These are phyloP conservation scores for Ptychobarbus kaznakovi DNA, from an alignment of 2,797 vertebrate species.

Conservation along the genomic window DNA sequence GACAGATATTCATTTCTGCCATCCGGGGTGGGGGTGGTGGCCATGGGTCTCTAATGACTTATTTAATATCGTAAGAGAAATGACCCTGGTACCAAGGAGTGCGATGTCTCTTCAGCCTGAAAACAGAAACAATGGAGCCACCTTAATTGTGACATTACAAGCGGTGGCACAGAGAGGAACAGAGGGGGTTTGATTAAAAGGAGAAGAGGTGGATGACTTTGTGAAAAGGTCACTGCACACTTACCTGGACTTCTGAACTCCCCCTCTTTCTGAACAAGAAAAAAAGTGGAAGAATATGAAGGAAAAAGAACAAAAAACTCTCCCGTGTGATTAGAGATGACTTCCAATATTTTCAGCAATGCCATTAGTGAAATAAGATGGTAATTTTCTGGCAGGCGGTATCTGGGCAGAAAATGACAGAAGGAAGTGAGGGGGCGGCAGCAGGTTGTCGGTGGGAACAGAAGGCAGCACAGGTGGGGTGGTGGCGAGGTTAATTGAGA, in stretches of 20 bases:
- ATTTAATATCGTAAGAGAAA: conserved; percentile 77
- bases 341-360: conserved; percentile 65
- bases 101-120: conserved; percentile 63
- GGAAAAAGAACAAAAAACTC: conserved; percentile 55
- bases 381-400: conserved; percentile 74
- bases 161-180: conserved; percentile 74
- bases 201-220: conserved; percentile 82
- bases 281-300: conserved; percentile 34
- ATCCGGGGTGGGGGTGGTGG: conserved; percentile 43
- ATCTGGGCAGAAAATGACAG: conserved; percentile 76
- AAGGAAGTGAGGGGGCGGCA: conserved; percentile 55
- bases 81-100: conserved; percentile 74
- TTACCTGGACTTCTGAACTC: conserved; percentile 74
- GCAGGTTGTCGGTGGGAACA: conserved; percentile 15
- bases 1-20: conserved; percentile 67
- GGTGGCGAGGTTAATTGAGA: conserved; percentile 76
- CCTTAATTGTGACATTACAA: conserved; percentile 83
- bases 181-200: conserved; percentile 81
- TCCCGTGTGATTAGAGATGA: conserved; percentile 71
- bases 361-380: conserved; percentile 78
- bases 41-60: conserved; percentile 69
- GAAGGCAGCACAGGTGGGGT: conserved; percentile 60
- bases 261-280: conserved; percentile 39
- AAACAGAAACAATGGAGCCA: conserved; percentile 77
- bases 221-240: conserved; percentile 83